Conservation (phyloP, 2,113 vertebrate genomes). For the Cheilinus undulatus region DNA sequence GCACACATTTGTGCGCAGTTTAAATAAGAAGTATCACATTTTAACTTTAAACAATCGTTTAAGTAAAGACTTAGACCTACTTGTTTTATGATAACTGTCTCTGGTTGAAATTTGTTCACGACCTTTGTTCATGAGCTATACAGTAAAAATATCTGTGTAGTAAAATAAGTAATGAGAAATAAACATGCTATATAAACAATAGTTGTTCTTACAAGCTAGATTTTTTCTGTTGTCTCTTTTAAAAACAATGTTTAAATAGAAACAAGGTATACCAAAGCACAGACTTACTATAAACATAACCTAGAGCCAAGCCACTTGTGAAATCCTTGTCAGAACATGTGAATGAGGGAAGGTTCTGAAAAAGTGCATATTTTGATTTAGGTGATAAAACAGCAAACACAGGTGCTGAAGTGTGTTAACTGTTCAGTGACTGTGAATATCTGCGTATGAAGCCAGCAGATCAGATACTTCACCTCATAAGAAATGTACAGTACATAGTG, state of each 20-base stretch:
- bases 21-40: too few relatives aligned
- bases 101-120: too few relatives aligned
- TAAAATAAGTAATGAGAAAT: background rate
- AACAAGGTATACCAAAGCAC: constrained; percentile 36
- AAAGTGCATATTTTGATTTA: constrained; percentile 79
- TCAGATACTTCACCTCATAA: constrained; percentile 15
- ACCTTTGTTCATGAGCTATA: too few relatives aligned
- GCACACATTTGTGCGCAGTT: background rate
- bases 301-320: constrained; percentile 59
- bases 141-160: background rate
- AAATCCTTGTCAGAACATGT: constrained; percentile 72
- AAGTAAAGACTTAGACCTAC: too few relatives aligned
- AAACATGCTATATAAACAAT: background rate
- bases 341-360: constrained; percentile 64
- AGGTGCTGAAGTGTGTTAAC: constrained; percentile 61
- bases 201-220: constrained; percentile 1
- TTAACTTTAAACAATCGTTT: too few relatives aligned
- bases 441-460: background rate
- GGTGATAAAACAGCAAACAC: constrained; percentile 74
- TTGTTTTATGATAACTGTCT: too few relatives aligned
- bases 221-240: constrained; percentile 7
- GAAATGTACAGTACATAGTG: background rate
- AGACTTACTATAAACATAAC: constrained; percentile 56
- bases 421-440: constrained; percentile 56
- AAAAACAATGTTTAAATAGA: constrained; percentile 39